phyloP scores from a whole-genome alignment of 2,888 invertebrate genomes.

The Tethea ocularis region DNA sequence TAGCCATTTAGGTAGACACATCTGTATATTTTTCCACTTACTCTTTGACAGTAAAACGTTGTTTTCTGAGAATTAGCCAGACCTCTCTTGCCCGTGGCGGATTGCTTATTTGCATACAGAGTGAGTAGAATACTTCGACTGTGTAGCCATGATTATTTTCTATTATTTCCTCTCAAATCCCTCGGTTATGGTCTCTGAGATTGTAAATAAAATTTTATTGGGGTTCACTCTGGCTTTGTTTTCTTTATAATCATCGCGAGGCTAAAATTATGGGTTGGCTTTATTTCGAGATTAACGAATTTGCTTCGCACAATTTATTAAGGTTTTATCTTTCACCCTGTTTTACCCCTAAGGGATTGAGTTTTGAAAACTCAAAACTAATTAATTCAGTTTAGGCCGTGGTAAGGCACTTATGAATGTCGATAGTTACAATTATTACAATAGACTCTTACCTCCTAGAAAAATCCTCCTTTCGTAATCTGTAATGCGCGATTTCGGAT shows the following conservation, averaged over 20 bases:
- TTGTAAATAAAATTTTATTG: slow-evolving; percentile 14
- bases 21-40: slow-evolving; percentile 18
- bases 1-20: no score
- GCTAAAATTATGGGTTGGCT: not conserved
- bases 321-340: no score
- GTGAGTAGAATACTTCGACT: slow-evolving; percentile 45
- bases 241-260: not conserved
- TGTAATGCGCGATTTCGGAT: no score
- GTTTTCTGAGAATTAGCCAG: slow-evolving; percentile 70
- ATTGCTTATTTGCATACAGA: slow-evolving; percentile 71
- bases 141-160: slow-evolving; percentile 61
- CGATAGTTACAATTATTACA: no score
- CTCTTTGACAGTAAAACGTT: slow-evolving; percentile 54
- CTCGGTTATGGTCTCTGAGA: slow-evolving; percentile 19
- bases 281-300: no score
- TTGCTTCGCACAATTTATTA: no score
- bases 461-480: no score
- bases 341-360: no score
- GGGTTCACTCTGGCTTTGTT: not conserved
- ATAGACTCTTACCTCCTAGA: no score
- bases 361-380: no score
- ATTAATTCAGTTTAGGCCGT: no score
- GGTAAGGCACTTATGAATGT: no score
- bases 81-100: slow-evolving; percentile 51
- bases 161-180: slow-evolving; percentile 51